Evolutionary conservation across 2,797 vertebrate species (phyloP).

Genomic region (Peromyscus attwateri): DNA sequence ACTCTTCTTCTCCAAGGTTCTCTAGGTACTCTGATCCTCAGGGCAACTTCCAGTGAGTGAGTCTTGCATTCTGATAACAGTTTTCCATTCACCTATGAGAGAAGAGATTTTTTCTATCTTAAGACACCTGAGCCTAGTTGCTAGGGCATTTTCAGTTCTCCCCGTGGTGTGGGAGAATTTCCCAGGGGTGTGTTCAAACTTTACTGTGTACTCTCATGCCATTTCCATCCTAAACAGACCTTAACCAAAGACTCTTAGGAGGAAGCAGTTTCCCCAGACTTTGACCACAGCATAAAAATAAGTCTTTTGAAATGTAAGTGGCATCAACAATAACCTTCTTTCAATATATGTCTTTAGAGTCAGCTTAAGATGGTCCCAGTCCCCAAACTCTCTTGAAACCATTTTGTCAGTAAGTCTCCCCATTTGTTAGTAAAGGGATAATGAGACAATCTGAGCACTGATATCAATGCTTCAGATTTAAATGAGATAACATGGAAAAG

Average conservation of each 20-base stretch:
- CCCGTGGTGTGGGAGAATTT: accelerated
- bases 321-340: neutral
- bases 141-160: neutral
- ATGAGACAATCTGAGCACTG: neutral
- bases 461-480: neutral
- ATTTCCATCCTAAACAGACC: neutral
- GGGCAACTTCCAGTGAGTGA: neutral
- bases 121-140: neutral
- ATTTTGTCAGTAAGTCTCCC: neutral
- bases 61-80: neutral
- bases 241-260: neutral
- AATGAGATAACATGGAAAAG: neutral
- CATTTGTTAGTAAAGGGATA: neutral
- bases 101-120: neutral
- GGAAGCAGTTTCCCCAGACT: neutral
- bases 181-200: neutral
- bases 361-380: neutral
- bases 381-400: neutral
- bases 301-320: neutral
- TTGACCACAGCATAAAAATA: neutral
- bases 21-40: neutral
- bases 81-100: neutral
- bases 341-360: neutral
- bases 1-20: neutral
- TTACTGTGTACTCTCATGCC: neutral